Evolutionary conservation across 2,888 invertebrate species (phyloP).

Genomic region (Thecophora atra): DNA sequence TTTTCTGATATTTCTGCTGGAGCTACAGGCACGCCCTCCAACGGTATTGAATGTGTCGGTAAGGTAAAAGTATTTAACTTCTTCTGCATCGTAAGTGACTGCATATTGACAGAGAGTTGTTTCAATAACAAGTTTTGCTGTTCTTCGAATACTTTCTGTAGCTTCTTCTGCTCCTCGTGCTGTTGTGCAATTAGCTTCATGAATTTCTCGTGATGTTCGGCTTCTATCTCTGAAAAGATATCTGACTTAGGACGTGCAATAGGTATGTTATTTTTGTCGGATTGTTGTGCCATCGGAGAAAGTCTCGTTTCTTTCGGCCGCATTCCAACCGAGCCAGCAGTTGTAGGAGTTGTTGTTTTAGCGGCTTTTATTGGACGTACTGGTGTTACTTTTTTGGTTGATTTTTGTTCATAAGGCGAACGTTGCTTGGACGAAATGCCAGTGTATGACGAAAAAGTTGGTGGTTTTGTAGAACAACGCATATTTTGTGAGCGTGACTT

Average conservation of each 20-base stretch:
- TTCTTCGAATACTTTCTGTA: slow-evolving; percentile 74
- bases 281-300: slow-evolving; percentile 29
- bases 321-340: not conserved
- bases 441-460: slow-evolving; percentile 32
- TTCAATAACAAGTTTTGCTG: slow-evolving; percentile 72
- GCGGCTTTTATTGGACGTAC: slow-evolving; percentile 34
- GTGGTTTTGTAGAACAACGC: slow-evolving; percentile 35
- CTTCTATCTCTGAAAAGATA: slow-evolving; percentile 66
- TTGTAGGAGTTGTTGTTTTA: slow-evolving; percentile 34
- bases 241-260: slow-evolving; percentile 7
- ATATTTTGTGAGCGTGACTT: slow-evolving; percentile 46
- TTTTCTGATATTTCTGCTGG: slow-evolving; percentile 25
- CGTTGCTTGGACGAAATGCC: slow-evolving; percentile 32
- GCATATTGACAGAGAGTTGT: slow-evolving; percentile 56
- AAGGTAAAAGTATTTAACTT: slow-evolving; percentile 17
- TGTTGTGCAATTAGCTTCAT: slow-evolving; percentile 72
- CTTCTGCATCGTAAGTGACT: slow-evolving; percentile 40
- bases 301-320: slow-evolving; percentile 35
- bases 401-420: slow-evolving; percentile 44
- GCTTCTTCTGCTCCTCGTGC: slow-evolving; percentile 71
- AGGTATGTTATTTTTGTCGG: not conserved
- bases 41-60: not conserved
- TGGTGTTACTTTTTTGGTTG: slow-evolving; percentile 44
- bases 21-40: not conserved
- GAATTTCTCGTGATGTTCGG: slow-evolving; percentile 74